Evolutionary conservation across 2,797 vertebrate genomes (phyloP), one percentile per base, ranked within the genome.

Genomic region (Melanotaenia trifasciata): DNA sequence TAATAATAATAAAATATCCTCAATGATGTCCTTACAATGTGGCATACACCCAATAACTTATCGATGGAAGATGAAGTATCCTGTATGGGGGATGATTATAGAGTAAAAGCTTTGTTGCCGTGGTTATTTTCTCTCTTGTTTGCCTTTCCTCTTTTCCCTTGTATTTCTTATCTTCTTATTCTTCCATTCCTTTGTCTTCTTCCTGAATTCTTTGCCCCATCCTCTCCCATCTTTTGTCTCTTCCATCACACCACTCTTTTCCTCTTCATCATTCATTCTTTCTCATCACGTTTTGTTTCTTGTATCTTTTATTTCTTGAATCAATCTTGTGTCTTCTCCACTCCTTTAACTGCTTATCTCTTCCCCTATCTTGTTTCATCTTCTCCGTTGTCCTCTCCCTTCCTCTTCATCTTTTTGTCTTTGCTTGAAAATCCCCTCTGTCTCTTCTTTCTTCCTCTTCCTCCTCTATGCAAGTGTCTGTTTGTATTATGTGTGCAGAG

Each of bases 51-150:
- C 56, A 16, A 7, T n/a, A 3, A 64, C 67, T 32, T 20, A 79
- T 70, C 33, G 24, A 62, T 36, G 53, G 74, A 61, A 75, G 54
- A 58, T 66, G n/a, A 60, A 59, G 71, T 65, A 53, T 65, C 63
- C 61, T 67, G 62, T 62, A 66, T 20, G 26, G 72, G 72, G 71
- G 73, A 68, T 79, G 63, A 85, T 69, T 77, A 67, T 68, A 80
- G 81, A 76, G 81, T 79, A 78, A 65, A 47, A 8, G 54, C 63
- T 64, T 32, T 8, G 75, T 69, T 80, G 71, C 79, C 38, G 36
- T 87, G 78, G 78, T 79, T 61, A 87, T 62, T 2, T 32, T 80
- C 70, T 76, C 81, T 76, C 22, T 51, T 11, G 24, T 3, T 10
- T 13, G 38, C 11, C 9, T 11, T 24, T 53, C 14, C 22, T 53